Base-by-base conservation (phyloP, 1,140 invertebrate genomes). In the Mactra quadrangularis region DNA sequence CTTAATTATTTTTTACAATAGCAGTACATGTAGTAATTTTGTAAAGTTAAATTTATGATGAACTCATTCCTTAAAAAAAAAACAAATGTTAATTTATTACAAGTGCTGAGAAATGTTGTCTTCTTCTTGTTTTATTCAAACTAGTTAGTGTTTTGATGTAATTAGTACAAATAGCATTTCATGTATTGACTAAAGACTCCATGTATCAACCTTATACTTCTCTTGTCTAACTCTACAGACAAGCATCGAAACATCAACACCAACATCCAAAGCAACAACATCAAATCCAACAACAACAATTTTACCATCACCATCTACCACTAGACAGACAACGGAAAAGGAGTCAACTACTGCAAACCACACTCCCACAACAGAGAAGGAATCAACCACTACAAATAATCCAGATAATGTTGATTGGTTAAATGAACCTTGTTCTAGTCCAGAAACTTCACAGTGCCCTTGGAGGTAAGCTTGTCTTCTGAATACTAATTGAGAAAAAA, bases 381-480 rank as follows among this genome's bases (percentile, higher is more conserved):
- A 47, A 31, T 50, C 62, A n/a, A n/a, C n/a, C n/a, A n/a, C n/a
- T n/a, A 55, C 29, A 45, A 15, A 70, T 64, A 4, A 29, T 25
- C 22, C n/a, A 6, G 38, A 15, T n/a, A 41, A 66, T 1, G 41
- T 22, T 62, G 74, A 77, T 19, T 77, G 74, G 31, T n/a, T 57
- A 50, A 38, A 15, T 33, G 17, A 62, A 22, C 35, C 52, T 52
- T 68, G 52, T 50, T 6, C 19, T 6, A 53, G 25, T 31, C 27
- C 70, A 0, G 47, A 19, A 35, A 19, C 57, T 3, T 22, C 29
- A n/a, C 27, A 45, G 38, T 77, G 74, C 52, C 74, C 74, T 33
- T 77, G 74, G 74, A 77, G 60, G 74, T 77, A 6, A 15, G 38
- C n/a, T n/a, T n/a, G n/a, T n/a, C n/a, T n/a, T n/a, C n/a, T n/a